Evolutionary conservation across 1,140 invertebrate genomes (phyloP).

Genomic region (Dendrolimus punctatus): DNA sequence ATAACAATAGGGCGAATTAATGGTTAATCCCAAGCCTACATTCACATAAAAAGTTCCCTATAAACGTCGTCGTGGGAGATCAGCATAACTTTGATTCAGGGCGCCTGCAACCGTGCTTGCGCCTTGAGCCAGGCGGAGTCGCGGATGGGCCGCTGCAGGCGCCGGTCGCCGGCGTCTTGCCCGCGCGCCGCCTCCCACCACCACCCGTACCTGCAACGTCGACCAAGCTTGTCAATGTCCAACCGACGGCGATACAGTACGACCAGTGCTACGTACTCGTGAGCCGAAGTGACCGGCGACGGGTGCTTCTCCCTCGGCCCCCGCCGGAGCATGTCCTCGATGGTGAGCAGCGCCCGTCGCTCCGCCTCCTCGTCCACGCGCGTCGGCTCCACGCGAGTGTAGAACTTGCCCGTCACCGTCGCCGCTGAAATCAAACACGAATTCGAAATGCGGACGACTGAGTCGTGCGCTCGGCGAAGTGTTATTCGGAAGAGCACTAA

Average conservation of each 20-base stretch:
- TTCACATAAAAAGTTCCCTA: neutral
- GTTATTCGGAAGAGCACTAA: slow-evolving; percentile 18
- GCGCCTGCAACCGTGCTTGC: slow-evolving; percentile 15
- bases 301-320: slow-evolving; percentile 22
- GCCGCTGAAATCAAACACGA: slow-evolving; percentile 9
- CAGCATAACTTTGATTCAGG: slow-evolving; percentile 17
- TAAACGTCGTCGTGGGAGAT: slow-evolving; percentile 6
- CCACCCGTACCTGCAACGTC: slow-evolving; percentile 37
- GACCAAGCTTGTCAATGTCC: no score
- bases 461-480: neutral
- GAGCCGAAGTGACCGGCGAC: slow-evolving; percentile 19
- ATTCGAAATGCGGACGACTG: neutral
- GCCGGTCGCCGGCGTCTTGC: slow-evolving; percentile 3
- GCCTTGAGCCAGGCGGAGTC: slow-evolving; percentile 40
- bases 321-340: slow-evolving; percentile 15
- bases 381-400: slow-evolving; percentile 3
- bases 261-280: slow-evolving; percentile 15
- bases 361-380: slow-evolving; percentile 3
- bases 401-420: slow-evolving; percentile 18
- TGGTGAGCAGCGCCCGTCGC: slow-evolving; percentile 11
- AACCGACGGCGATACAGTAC: neutral
- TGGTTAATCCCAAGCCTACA: neutral
- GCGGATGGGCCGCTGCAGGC: slow-evolving; percentile 29
- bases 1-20: neutral
- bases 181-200: slow-evolving; percentile 17